A percentile compares a stretch with the other conserved stretches of the same genome.
phyloP scores from a whole-genome alignment of 2,888 invertebrate species.

The Baronia brevicornis region DNA sequence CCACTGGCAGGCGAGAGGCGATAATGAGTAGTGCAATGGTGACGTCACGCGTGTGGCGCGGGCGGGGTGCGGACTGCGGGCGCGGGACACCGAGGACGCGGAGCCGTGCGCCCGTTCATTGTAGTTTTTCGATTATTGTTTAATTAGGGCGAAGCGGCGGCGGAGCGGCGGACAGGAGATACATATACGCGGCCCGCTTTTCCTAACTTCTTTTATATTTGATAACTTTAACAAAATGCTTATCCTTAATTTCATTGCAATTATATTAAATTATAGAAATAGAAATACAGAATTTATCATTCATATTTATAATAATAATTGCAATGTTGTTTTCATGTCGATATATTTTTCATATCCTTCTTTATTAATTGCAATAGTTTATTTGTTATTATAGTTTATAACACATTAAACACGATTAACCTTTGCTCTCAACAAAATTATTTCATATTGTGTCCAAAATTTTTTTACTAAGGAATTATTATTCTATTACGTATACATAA shows the following conservation, averaged over 20 bases:
- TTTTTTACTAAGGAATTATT: too few species aligned
- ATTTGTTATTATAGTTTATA: too few species aligned
- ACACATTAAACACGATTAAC: too few species aligned
- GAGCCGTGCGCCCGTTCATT: constrained; percentile 73
- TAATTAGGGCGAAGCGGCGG: constrained; percentile 76
- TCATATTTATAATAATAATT: too few species aligned
- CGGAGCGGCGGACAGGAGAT: constrained; percentile 67
- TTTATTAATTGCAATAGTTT: too few species aligned
- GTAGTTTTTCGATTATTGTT: constrained; percentile 76
- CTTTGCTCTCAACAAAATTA: too few species aligned
- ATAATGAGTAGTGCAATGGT: constrained; percentile 71
- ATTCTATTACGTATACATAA: too few species aligned
- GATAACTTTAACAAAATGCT: background rate
- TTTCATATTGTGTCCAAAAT: too few species aligned
- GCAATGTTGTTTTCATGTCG: too few species aligned
- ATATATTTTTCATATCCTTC: too few species aligned
- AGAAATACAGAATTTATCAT: too few species aligned
- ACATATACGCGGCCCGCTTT: constrained; percentile 50
- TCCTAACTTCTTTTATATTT: constrained; percentile 1
- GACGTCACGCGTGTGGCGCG: constrained; percentile 44
- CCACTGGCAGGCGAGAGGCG: constrained; percentile 50
- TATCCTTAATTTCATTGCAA: constrained; percentile 5
- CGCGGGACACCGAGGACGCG: constrained; percentile 52
- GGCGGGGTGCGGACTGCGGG: constrained; percentile 24
- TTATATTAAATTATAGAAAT: background rate